Conservation (phyloP, 2,113 vertebrate genomes). For the Protobothrops flavoviridis region DNA sequence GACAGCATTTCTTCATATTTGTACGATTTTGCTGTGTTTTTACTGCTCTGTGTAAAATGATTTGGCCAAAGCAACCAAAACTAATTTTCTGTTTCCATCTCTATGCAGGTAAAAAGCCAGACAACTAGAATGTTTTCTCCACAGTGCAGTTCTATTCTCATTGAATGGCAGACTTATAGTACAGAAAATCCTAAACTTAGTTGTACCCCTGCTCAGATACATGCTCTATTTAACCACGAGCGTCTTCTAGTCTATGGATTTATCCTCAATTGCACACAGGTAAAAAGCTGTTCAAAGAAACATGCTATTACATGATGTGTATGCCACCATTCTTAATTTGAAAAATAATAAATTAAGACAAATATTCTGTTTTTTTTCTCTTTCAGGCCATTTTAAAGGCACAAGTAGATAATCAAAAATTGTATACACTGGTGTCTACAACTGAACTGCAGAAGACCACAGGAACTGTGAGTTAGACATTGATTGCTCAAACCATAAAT, state of each 20-base stretch:
- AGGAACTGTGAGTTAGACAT: slow-evolving; percentile 77
- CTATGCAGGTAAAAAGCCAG: slow-evolving; percentile 73
- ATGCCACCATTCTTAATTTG: neutral
- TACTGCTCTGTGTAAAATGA: neutral
- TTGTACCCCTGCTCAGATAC: slow-evolving; percentile 80
- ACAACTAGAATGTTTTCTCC: slow-evolving; percentile 71
- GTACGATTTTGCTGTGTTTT: neutral
- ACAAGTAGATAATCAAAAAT: slow-evolving; percentile 75
- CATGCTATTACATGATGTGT: neutral
- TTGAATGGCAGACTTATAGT: slow-evolving; percentile 85
- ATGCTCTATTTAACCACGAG: slow-evolving; percentile 76
- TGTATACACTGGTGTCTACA: slow-evolving; percentile 83
- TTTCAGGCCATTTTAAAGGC: slow-evolving; percentile 81
- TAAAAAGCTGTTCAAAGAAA: slow-evolving; percentile 41
- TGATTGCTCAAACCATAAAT: neutral
- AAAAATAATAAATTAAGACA: neutral
- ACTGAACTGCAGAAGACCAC: slow-evolving; percentile 86
- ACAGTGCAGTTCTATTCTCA: slow-evolving; percentile 78
- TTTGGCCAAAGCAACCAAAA: neutral
- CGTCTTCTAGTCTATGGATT: slow-evolving; percentile 84
- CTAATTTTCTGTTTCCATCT: slow-evolving; percentile 23
- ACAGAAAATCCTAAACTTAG: slow-evolving; percentile 55
- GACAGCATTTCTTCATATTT: neutral
- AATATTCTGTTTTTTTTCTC: neutral
- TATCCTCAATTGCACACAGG: slow-evolving; percentile 82